Evolutionary conservation across 2,888 invertebrate genomes (phyloP), one percentile per base, ranked within the genome.

Genomic region (Dilophus febrilis): DNA sequence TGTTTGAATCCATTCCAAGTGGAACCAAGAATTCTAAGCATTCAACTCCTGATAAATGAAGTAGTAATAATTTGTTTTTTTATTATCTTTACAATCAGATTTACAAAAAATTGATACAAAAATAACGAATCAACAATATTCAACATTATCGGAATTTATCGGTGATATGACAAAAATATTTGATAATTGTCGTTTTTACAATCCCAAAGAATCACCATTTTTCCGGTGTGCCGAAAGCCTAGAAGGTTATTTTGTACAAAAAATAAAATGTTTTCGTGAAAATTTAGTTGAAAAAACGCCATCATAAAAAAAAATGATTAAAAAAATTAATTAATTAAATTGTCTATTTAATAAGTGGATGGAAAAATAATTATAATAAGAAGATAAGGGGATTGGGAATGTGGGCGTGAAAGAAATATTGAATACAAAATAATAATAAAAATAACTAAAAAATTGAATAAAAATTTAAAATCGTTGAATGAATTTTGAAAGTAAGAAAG

Each of bases 91-190:
- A n/a, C n/a, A 22, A 35, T 28, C 68, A 95, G 95, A 97, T 76
- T 69, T 97, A 50, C 84, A 88, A 61, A 87, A 85, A 51, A 84
- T 97, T 50, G 90, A 91, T 64, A 69, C 72, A 47, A 83, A 87
- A 65, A 79, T 94, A 58, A 79, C 79, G 54, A 77, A 79, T 50
- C 76, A 77, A 55, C 71, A 69, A 37, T 95, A 95, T 62, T 78
- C 76, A 55, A 84, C 80, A 58, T 69, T 95, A 50, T 83, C 86
- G 59, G 92, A 97, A 58, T 94, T 95, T 64, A 87, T 94, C 56
- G 88, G 88, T 58, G 97, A 97, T 61, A 88, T 95, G 78, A 92
- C 90, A 46, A 90, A 91, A 66, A 91, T 98, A 57, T 95, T 97
- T 65, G 94, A 97, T 67, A 98, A 98, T 66, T 97, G 97, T 70